Conservation (phyloP, 1,140 invertebrate species). For the Saxidomus purpurata region DNA sequence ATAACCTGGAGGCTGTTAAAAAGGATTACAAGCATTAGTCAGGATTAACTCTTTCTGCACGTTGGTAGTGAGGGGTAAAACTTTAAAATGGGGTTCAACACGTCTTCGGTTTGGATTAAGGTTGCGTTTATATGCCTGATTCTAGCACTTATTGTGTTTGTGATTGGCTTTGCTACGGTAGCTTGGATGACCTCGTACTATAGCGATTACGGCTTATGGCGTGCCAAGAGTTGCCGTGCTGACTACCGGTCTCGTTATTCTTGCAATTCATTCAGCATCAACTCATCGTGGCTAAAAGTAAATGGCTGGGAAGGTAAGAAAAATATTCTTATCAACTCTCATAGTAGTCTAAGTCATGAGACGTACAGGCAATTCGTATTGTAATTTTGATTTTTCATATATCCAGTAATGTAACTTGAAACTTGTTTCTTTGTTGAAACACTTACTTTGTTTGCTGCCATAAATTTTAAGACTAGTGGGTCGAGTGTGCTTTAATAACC, state of each 20-base stretch:
- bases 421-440: too few relatives aligned
- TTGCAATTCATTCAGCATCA: neutral
- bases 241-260: neutral
- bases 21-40: too few relatives aligned
- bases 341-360: too few relatives aligned
- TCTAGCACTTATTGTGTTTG: slow-evolving; percentile 71
- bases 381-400: too few relatives aligned
- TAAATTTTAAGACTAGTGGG: too few relatives aligned
- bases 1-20: too few relatives aligned
- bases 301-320: slow-evolving; percentile 26
- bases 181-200: slow-evolving; percentile 68
- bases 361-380: too few relatives aligned
- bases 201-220: slow-evolving; percentile 53
- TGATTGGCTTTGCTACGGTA: slow-evolving; percentile 77
- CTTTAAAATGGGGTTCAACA: slow-evolving; percentile 49
- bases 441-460: too few relatives aligned
- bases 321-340: too few relatives aligned
- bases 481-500: too few relatives aligned
- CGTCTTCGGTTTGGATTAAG: slow-evolving; percentile 76
- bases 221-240: neutral
- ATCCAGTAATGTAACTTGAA: too few relatives aligned
- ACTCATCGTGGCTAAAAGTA: neutral
- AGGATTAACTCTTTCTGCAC: too few relatives aligned
- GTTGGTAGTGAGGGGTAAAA: neutral
- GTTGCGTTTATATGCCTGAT: slow-evolving; percentile 65